A percentile compares a stretch with the other conserved stretches of the same genome.
Evolutionary conservation across 2,113 vertebrate species (phyloP).

Genomic region (Barbus barbus): DNA sequence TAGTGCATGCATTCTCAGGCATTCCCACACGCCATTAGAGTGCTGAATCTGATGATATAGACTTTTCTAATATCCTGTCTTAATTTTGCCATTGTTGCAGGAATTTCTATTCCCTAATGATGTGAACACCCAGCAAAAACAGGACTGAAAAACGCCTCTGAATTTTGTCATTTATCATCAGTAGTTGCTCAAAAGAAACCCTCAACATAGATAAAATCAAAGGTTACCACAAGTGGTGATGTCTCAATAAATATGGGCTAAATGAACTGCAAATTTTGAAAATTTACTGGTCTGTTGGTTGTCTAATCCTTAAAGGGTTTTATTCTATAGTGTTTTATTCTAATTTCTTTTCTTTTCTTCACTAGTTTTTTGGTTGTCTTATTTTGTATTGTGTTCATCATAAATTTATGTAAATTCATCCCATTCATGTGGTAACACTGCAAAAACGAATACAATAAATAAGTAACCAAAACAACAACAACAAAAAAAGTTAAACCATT

Average conservation of each 20-base stretch:
- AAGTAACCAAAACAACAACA: too few relatives aligned
- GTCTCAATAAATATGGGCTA: background rate
- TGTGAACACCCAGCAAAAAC: background rate
- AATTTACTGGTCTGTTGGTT: background rate
- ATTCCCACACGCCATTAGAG: background rate
- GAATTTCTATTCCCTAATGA: background rate
- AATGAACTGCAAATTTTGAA: background rate
- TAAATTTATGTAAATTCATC: background rate
- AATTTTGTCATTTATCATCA: background rate
- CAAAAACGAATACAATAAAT: too few relatives aligned
- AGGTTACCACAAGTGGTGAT: background rate
- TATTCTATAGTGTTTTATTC: background rate
- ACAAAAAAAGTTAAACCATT: too few relatives aligned
- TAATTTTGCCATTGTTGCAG: background rate
- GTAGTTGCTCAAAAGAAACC: background rate
- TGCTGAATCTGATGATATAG: background rate
- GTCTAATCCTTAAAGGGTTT: background rate
- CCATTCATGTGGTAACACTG: too few relatives aligned
- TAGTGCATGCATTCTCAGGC: background rate
- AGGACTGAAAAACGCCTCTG: background rate
- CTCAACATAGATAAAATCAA: background rate
- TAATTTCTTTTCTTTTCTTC: background rate
- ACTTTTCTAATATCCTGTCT: background rate
- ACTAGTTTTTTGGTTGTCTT: background rate
- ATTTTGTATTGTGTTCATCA: background rate